Conservation (phyloP, 2,888 invertebrate species). For the Halictus quadricinctus region DNA sequence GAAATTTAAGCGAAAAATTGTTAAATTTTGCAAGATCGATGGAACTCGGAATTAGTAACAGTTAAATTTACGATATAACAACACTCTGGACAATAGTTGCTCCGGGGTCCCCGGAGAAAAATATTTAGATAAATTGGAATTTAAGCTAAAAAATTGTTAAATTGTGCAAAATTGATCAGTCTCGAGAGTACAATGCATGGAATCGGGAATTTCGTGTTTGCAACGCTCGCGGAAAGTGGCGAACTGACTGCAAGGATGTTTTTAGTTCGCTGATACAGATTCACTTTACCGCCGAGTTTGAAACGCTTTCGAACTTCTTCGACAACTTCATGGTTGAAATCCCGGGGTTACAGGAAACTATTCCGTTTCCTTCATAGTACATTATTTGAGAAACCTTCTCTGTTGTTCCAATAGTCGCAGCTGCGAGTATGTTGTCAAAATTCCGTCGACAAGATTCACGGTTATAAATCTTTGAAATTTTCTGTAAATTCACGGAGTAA, state of each 20-base stretch:
- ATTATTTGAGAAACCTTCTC: conserved; percentile 16
- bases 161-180: background rate
- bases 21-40: too few species aligned
- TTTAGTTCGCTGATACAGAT: conserved; percentile 25
- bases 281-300: conserved; percentile 27
- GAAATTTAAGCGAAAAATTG: too few species aligned
- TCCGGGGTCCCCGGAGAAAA: too few species aligned
- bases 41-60: background rate
- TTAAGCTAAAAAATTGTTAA: too few species aligned
- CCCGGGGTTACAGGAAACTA: conserved; percentile 32
- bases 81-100: too few species aligned
- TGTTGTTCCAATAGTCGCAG: background rate
- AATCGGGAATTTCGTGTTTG: conserved; percentile 6
- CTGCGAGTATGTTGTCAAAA: background rate
- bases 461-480: background rate
- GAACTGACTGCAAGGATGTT: conserved; percentile 25
- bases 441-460: background rate
- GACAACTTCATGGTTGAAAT: conserved; percentile 31
- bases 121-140: too few species aligned
- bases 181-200: background rate
- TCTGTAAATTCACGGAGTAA: background rate
- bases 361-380: conserved; percentile 27
- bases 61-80: background rate
- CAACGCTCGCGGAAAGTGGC: background rate
- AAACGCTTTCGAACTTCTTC: conserved; percentile 43